phyloP scores from a whole-genome alignment of 2,888 invertebrate species.

The Anagyrus pseudococci region DNA sequence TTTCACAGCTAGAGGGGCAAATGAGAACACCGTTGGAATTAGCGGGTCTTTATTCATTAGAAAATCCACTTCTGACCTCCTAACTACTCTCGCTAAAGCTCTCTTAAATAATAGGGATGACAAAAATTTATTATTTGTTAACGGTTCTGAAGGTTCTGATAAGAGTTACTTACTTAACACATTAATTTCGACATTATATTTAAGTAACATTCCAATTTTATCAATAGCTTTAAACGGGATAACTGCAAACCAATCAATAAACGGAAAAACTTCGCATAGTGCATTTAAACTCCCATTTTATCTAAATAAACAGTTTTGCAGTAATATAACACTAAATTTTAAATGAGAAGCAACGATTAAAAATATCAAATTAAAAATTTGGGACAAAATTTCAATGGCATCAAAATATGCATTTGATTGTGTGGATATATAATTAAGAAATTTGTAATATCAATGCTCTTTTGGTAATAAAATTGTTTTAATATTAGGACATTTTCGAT shows the following conservation, averaged over 20 bases:
- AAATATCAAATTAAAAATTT: background rate
- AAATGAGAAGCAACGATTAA: constrained; percentile 11
- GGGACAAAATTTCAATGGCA: constrained; percentile 38
- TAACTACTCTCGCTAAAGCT: too few relatives aligned
- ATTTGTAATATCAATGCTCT: constrained; percentile 17
- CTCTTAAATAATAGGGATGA: too few relatives aligned
- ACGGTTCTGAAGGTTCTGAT: constrained; percentile 20
- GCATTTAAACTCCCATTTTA: constrained; percentile 22
- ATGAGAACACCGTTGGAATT: too few relatives aligned
- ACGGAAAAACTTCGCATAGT: constrained; percentile 10
- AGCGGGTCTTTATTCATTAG: too few relatives aligned
- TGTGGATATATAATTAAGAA: constrained; percentile 26
- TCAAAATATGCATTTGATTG: constrained; percentile 27
- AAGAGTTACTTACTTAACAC: constrained; percentile 29
- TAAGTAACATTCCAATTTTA: background rate
- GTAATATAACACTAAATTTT: constrained; percentile 19
- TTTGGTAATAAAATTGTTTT: constrained; percentile 7
- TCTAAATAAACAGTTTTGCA: constrained; percentile 12
- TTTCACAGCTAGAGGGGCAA: too few relatives aligned
- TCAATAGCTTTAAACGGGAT: constrained; percentile 14
- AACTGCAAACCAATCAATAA: constrained; percentile 3
- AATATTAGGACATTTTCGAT: constrained; percentile 7
- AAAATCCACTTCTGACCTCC: too few relatives aligned
- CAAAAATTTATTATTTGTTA: too few relatives aligned
- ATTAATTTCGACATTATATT: too few relatives aligned